Evolutionary conservation across 1,140 invertebrate genomes (phyloP).

Genomic region (Brachystomella parvula): DNA sequence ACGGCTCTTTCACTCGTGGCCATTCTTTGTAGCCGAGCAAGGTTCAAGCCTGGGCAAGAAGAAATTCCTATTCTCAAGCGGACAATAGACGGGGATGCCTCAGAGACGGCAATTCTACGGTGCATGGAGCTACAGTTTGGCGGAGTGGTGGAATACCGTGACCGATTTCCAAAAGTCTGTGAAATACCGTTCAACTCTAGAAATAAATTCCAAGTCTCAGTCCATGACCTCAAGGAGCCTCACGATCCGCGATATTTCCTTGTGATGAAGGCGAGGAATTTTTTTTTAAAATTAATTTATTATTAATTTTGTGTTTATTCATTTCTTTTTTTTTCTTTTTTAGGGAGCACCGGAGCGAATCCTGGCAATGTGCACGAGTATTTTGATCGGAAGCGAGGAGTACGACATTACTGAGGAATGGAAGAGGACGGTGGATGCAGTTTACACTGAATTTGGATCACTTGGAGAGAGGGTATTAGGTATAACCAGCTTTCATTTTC

Average conservation of each 20-base stretch:
- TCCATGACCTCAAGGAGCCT: constrained; percentile 52
- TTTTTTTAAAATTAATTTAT: not conserved
- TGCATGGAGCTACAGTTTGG: constrained; percentile 63
- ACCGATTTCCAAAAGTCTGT: constrained; percentile 60
- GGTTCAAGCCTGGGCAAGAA: constrained; percentile 49
- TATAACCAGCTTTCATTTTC: constrained; percentile 23
- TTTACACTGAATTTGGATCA: constrained; percentile 69
- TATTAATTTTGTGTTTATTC: not conserved
- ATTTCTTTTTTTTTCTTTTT: constrained; percentile 1
- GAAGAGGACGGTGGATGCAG: constrained; percentile 57
- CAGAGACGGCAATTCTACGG: constrained; percentile 69
- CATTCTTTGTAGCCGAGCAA: constrained; percentile 50
- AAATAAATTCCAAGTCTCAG: constrained; percentile 73
- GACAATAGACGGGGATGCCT: constrained; percentile 67
- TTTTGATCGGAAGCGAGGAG: constrained; percentile 60
- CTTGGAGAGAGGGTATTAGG: constrained; percentile 73
- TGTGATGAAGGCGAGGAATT: constrained; percentile 40
- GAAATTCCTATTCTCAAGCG: constrained; percentile 45
- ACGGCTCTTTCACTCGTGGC: constrained; percentile 41
- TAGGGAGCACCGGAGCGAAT: constrained; percentile 88
- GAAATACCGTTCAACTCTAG: constrained; percentile 81
- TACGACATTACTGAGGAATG: constrained; percentile 52
- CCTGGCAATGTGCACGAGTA: constrained; percentile 63
- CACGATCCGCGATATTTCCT: constrained; percentile 39
- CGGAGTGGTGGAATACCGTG: constrained; percentile 51